Conservation (phyloP, 2,797 vertebrate species). For the Phyllotis vaccarum region DNA sequence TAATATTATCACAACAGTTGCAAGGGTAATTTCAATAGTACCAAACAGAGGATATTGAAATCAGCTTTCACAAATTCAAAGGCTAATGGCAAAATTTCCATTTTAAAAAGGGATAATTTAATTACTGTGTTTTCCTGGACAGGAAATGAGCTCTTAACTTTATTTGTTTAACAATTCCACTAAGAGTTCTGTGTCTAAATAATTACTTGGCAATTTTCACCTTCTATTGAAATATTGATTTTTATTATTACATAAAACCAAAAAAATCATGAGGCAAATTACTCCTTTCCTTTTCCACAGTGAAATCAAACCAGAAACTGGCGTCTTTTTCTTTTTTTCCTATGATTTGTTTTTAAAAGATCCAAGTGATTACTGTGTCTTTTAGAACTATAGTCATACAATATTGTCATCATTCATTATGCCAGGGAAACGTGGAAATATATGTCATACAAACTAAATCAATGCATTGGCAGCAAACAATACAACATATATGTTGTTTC, state of each 20-base stretch:
- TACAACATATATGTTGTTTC: constrained; percentile 2
- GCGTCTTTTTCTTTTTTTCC: background rate
- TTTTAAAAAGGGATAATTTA: constrained; percentile 52
- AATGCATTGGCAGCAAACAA: constrained; percentile 1
- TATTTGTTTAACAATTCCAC: constrained; percentile 32
- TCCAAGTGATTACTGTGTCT: background rate
- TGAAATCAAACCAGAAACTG: constrained; percentile 48
- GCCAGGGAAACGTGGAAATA: background rate
- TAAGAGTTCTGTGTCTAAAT: constrained; percentile 33
- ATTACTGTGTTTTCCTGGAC: constrained; percentile 31
- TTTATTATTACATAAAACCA: constrained; percentile 37
- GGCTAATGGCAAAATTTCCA: constrained; percentile 45
- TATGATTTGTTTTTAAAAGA: background rate
- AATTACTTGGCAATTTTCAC: constrained; percentile 60
- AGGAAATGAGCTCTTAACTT: constrained; percentile 30
- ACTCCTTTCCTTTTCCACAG: background rate
- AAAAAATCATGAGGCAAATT: constrained; percentile 24
- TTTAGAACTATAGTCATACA: background rate
- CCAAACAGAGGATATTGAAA: background rate
- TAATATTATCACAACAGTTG: background rate
- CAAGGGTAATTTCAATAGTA: constrained; percentile 15
- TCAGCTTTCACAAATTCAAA: constrained; percentile 51
- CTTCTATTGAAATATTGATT: constrained; percentile 44
- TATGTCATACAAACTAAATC: constrained; percentile 35
- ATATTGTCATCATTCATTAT: background rate